Evolutionary conservation across 2,797 vertebrate species (phyloP), one percentile per base, ranked within the genome.

Genomic region (Falco novaeseelandiae): DNA sequence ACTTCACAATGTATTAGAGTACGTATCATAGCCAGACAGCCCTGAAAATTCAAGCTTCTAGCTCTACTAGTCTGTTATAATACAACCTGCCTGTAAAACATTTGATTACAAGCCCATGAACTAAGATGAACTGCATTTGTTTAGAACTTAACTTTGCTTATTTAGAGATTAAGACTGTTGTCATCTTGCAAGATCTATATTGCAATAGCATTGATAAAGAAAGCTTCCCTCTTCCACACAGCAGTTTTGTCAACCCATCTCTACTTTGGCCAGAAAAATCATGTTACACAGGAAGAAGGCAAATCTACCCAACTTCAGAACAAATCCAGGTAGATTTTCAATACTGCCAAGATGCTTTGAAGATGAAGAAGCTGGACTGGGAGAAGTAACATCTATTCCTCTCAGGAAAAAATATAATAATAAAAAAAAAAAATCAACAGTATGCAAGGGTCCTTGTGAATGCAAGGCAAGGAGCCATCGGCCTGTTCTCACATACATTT

Each of bases 101-200:
- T 82, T 46, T 55, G 34, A 79, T 62, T 76, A 40, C 69, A 49
- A 95, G 46, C 49, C 58, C 25, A 2, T 57, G 71, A 86, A 85
- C 69, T 32, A 26, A 91, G 83, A 78, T 71, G 79, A 95, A 87
- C 72, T 65, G 57, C 69, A 10, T 49, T 74, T 95, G 84, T 78
- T 92, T 89, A 76, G 67, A 96, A 85, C 26, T 89, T 91, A 63
- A 87, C 79, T 96, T 95, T 55, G 76, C 84, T 95, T 88, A 91
- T 87, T 88, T 32, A 26, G 72, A 92, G 89, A 91, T 91, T 94
- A 96, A 91, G 14, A 32, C 55, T 4, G 3, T 61, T 92, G 92
- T 89, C 90, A 89, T 14, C 71, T 83, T 59, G 36, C 67, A 92
- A 94, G 89, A 92, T 93, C 91, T 90, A 63, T 87, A 67, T 59